Base-by-base conservation (phyloP, 2,797 vertebrate species). In the Lagodon rhomboides region DNA sequence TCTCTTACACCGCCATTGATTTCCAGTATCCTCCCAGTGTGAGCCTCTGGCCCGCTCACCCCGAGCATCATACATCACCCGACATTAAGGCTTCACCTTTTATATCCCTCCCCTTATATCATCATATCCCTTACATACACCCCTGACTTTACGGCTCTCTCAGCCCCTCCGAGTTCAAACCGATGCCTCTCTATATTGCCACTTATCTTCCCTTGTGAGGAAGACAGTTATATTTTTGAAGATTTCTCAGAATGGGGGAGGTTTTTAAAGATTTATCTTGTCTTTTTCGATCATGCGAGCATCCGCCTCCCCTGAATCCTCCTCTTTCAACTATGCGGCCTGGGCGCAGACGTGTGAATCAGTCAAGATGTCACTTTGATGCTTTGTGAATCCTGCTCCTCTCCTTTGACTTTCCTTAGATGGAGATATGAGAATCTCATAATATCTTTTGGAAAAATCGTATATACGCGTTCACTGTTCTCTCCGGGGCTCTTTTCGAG, bases 11-110 rank as follows among this genome's bases (percentile, higher is more conserved):
- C 34, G 2, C 53, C 80, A 92, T 93, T 83, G 90, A 91, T 92
- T 92, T 89, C 66, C 82, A 80, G 76, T 74, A 65, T 74, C 46
- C 51, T 16, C 65, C 66, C 65, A 56, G 22, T 68, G 79, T 43
- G 58, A 80, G 85, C 71, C 54, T n/a, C 67, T 11, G 47, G 77
- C 83, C 87, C 11, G 60, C 61, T 90, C 68, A 80, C 72, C 80
- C 75, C 46, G 9, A 20, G 59, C 61, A 4, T 63, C 85, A 46
- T 89, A 85, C 78, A 92, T 93, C 91, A 91, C 50, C 77, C 30
- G 11, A 54, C 81, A 89, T 91, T 89, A 90, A 89, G 68, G 80
- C 88, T 77, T 91, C 87, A 85, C 72, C 81, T 85, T 82, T 90
- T 73, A 85, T 80, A 87, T 84, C 74, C 34, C 72, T 27, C 47